Evolutionary conservation across 2,888 invertebrate genomes (phyloP).

Genomic region (Biston betularia): DNA sequence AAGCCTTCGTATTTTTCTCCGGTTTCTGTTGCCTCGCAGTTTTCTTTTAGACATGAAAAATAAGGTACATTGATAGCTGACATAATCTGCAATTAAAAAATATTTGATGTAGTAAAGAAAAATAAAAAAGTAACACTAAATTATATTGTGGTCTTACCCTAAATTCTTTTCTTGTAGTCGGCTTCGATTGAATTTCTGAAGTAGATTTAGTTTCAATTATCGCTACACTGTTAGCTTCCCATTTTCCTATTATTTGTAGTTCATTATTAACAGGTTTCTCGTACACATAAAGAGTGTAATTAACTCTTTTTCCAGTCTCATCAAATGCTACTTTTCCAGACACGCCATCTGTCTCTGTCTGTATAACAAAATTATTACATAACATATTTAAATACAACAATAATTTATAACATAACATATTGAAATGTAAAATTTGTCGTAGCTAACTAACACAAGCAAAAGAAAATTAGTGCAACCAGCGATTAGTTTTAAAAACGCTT

Average conservation of each 20-base stretch:
- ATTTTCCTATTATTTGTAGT: conserved; percentile 62
- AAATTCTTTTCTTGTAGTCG: conserved; percentile 63
- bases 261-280: conserved; percentile 69
- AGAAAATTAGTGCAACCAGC: too few relatives aligned
- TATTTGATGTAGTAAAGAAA: background rate
- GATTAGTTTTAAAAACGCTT: too few relatives aligned
- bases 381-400: background rate
- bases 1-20: conserved; percentile 91
- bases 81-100: conserved; percentile 72
- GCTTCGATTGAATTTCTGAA: conserved; percentile 76
- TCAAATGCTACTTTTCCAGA: conserved; percentile 90
- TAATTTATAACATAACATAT: background rate
- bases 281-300: conserved; percentile 90
- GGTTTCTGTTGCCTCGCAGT: conserved; percentile 79
- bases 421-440: too few relatives aligned
- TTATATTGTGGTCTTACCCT: conserved; percentile 17
- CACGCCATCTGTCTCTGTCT: conserved; percentile 89
- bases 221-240: conserved; percentile 81
- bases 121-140: too few relatives aligned
- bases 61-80: conserved; percentile 91
- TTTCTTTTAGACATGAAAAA: conserved; percentile 81
- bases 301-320: conserved; percentile 88
- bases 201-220: conserved; percentile 79
- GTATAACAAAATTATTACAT: conserved; percentile 21
- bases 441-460: too few relatives aligned